Evolutionary conservation across 1,140 invertebrate genomes (phyloP).

Genomic region (Drosophila navojoa): DNA sequence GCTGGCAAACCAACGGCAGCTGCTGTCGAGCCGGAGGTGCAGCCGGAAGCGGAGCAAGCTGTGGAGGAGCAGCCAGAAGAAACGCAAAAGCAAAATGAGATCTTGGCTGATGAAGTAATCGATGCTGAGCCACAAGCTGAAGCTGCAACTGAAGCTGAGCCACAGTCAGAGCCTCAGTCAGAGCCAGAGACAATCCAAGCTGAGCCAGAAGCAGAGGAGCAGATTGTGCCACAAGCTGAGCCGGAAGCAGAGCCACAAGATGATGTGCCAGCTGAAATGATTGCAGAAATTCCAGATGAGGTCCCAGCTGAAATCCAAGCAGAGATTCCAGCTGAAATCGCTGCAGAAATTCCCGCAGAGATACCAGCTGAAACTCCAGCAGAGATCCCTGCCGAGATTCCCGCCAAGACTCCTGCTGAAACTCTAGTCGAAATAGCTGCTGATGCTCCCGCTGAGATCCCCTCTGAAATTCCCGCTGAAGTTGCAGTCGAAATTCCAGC

Average conservation of each 20-base stretch:
- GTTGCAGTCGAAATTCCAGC: neutral
- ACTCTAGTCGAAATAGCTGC: neutral
- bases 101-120: slow-evolving; percentile 11
- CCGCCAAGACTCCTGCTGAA: no score
- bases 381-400: neutral
- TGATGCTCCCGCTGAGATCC: neutral
- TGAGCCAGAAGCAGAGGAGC: neutral
- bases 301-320: neutral
- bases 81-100: neutral
- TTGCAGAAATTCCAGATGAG: neutral
- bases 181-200: neutral
- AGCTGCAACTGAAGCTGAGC: neutral
- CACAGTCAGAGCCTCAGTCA: neutral
- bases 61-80: neutral
- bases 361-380: neutral
- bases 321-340: neutral
- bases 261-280: neutral
- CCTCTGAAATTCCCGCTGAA: neutral
- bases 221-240: slow-evolving; percentile 1
- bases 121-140: neutral
- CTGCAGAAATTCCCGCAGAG: neutral
- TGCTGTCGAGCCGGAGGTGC: neutral
- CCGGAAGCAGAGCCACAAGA: neutral
- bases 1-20: neutral
- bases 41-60: neutral